A percentile compares a stretch with the other conserved stretches of the same genome.
These are phyloP conservation scores for Sturnira hondurensis DNA, from an alignment of 2,113 vertebrate species.

Conservation along the genomic window DNA sequence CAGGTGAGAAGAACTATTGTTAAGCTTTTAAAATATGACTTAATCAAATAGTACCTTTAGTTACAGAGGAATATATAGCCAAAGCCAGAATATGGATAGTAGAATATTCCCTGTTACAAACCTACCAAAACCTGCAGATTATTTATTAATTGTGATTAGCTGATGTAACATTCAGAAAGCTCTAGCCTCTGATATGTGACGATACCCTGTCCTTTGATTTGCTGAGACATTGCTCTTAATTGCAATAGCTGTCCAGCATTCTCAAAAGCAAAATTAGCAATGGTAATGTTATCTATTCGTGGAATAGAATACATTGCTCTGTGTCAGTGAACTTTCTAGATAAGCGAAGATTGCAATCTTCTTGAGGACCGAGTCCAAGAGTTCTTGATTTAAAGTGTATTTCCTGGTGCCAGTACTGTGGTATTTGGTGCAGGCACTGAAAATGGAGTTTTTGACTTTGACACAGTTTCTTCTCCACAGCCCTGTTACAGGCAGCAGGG, in stretches of 20 bases:
- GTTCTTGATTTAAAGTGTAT: neutral
- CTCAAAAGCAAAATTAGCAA: slow-evolving; percentile 4
- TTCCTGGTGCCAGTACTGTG: neutral
- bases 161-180: neutral
- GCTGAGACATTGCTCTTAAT: neutral
- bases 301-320: neutral
- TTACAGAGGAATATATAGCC: neutral
- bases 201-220: neutral
- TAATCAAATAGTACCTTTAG: neutral
- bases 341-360: neutral
- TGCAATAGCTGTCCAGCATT: neutral
- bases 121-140: neutral
- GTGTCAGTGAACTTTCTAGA: slow-evolving; percentile 17
- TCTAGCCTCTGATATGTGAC: neutral
- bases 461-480: neutral
- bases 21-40: slow-evolving; percentile 1
- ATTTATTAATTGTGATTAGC: neutral
- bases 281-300: neutral
- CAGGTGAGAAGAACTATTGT: neutral
- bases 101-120: neutral
- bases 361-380: neutral
- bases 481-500: neutral
- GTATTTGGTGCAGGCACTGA: neutral
- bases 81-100: neutral
- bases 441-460: neutral